Evolutionary conservation across 64 coral and sea anemone species (phyloP).

Genomic region (Acropora yongei): DNA sequence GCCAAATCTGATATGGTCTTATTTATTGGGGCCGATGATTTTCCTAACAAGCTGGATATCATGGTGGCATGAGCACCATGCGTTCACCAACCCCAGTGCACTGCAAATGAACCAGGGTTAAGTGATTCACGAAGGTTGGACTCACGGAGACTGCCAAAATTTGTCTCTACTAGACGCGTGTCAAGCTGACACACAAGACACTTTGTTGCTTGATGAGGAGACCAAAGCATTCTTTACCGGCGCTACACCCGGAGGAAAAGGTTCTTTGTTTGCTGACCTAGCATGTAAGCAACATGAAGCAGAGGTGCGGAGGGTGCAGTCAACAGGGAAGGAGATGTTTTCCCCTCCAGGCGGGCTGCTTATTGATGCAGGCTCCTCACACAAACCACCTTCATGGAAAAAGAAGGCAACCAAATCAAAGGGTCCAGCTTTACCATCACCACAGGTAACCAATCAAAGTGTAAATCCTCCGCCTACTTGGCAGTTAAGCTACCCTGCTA

Average conservation of each 20-base stretch:
- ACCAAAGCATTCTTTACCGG: conserved; percentile 5
- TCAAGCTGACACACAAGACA: conserved; percentile 11
- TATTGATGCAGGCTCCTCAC: conserved; percentile 40
- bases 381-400: conserved; percentile 44
- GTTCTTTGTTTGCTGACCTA: conserved; percentile 29
- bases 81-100: conserved; percentile 15
- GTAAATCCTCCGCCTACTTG: conserved; percentile 1
- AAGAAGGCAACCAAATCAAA: conserved; percentile 50
- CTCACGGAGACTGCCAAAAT: conserved; percentile 26
- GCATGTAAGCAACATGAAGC: not conserved
- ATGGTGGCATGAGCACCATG: conserved; percentile 37
- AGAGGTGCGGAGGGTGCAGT: conserved; percentile 13
- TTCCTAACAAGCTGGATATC: not conserved
- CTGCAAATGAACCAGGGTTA: conserved; percentile 34
- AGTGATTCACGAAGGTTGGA: conserved; percentile 37
- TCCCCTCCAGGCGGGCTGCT: not conserved
- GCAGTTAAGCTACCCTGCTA: conserved; percentile 48
- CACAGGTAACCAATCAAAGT: conserved; percentile 35
- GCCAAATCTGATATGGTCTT: conserved; percentile 30
- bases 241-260: conserved; percentile 12
- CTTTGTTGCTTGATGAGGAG: conserved; percentile 12
- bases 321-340: conserved; percentile 26
- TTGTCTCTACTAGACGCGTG: conserved; percentile 33
- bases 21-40: conserved; percentile 5
- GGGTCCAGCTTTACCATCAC: conserved; percentile 27